A percentile compares a stretch with the other conserved stretches of the same genome.
Evolutionary conservation across 1,140 invertebrate genomes (phyloP).

Genomic region (Solen grandis): DNA sequence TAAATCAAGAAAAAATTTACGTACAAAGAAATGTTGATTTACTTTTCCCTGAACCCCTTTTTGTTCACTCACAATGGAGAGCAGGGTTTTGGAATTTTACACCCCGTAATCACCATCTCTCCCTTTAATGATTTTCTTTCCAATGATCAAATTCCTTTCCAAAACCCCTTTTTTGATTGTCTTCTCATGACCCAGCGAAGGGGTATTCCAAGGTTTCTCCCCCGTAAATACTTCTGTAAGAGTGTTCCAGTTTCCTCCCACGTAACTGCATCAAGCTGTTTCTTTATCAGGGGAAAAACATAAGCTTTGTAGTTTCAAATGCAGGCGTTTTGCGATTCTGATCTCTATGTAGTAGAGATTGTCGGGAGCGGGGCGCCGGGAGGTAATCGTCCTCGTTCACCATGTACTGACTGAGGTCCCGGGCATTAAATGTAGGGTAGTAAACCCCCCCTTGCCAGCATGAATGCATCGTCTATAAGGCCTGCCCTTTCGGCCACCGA

Average conservation of each 20-base stretch:
- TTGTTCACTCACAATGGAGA: too few species aligned
- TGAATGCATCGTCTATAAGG: constrained; percentile 91
- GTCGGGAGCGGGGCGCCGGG: constrained; percentile 81
- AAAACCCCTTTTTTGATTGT: constrained; percentile 17
- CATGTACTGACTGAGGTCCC: constrained; percentile 87
- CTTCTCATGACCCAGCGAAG: constrained; percentile 3
- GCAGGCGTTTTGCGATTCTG: constrained; percentile 60
- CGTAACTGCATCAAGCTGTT: constrained; percentile 17
- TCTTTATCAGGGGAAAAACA: constrained; percentile 32
- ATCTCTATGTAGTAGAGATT: constrained; percentile 87
- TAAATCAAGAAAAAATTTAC: too few species aligned
- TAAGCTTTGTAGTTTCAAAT: constrained; percentile 29
- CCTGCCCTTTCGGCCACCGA: constrained; percentile 91
- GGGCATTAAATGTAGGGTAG: constrained; percentile 80
- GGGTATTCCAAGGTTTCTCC: neutral
- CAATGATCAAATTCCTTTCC: constrained; percentile 23
- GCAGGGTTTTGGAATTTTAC: too few species aligned
- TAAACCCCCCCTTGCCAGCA: constrained; percentile 81
- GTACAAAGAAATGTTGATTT: too few species aligned
- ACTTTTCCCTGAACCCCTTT: too few species aligned
- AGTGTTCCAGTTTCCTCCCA: constrained; percentile 12
- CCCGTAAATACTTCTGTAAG: constrained; percentile 13
- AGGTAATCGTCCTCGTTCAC: constrained; percentile 88
- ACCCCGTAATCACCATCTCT: neutral
- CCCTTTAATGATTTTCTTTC: constrained; percentile 13